Percentiles rank a stretch among this genome's conserved stretches.
Evolutionary conservation across 2,888 invertebrate species (phyloP).

Genomic region (Nesidiocoris tenuis): DNA sequence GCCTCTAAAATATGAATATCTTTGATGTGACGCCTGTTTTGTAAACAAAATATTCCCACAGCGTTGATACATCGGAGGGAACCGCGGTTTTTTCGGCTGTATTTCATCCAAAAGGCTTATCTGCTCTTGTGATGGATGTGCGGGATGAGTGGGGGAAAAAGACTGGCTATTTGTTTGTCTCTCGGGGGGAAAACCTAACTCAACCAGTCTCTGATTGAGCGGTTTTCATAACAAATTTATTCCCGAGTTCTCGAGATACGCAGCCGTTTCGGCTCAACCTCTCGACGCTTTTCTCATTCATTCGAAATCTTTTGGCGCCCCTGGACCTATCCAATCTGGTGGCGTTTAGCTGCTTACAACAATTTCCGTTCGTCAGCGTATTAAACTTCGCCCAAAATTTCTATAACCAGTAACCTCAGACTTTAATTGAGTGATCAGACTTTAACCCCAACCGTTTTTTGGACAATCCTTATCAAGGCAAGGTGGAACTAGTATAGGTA

Average conservation of each 20-base stretch:
- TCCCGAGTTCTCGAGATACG: conserved; percentile 4
- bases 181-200: conserved; percentile 2
- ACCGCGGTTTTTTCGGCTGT: neutral
- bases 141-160: conserved; percentile 1
- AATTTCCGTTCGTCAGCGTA: too few relatives aligned
- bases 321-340: conserved; percentile 12
- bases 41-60: conserved; percentile 19
- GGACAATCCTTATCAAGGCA: too few relatives aligned
- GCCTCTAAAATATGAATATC: neutral
- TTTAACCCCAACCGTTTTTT: too few relatives aligned
- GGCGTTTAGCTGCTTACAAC: conserved; percentile 10
- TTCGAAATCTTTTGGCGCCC: neutral
- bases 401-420: too few relatives aligned
- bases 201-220: conserved; percentile 30
- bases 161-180: conserved; percentile 23
- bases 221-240: conserved; percentile 22
- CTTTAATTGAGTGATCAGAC: too few relatives aligned
- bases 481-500: too few relatives aligned
- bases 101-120: neutral
- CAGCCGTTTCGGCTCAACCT: neutral
- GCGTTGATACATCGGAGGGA: conserved; percentile 15
- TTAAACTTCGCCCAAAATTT: too few relatives aligned
- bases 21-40: conserved; percentile 3
- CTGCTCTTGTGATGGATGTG: neutral
- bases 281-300: conserved; percentile 3